Evolutionary conservation across 1,140 invertebrate genomes (phyloP).

Genomic region (Charaxes varanes): DNA sequence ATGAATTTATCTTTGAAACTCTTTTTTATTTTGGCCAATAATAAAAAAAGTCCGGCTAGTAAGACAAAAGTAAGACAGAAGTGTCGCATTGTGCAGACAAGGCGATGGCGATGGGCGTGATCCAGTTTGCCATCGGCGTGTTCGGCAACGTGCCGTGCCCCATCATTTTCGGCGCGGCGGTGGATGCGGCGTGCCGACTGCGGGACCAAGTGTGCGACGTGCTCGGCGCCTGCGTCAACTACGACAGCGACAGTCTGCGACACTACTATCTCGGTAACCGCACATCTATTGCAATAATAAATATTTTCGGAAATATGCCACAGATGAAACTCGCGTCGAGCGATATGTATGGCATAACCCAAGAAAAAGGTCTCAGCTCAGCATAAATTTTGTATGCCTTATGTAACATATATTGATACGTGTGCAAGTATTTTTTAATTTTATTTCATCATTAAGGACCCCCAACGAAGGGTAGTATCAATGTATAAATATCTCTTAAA

Average conservation of each 20-base stretch:
- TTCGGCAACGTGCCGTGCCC: constrained; percentile 96
- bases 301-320: not conserved
- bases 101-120: constrained; percentile 94
- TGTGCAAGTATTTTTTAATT: not conserved
- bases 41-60: too few species aligned
- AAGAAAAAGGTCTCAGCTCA: too few species aligned
- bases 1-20: too few species aligned
- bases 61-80: too few species aligned
- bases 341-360: too few species aligned
- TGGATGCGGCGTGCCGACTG: constrained; percentile 92
- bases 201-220: constrained; percentile 89
- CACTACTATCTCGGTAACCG: constrained; percentile 88
- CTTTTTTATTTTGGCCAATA: too few species aligned
- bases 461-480: too few species aligned
- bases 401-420: too few species aligned
- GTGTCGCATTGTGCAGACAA: constrained; percentile 81
- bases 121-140: constrained; percentile 93
- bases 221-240: constrained; percentile 87
- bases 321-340: too few species aligned
- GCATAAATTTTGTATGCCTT: too few species aligned
- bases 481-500: too few species aligned
- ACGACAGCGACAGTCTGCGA: constrained; percentile 88
- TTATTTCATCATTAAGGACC: constrained; percentile 1
- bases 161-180: constrained; percentile 92
- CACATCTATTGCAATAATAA: too few species aligned